A percentile compares a stretch with the other conserved stretches of the same genome.
These are phyloP conservation scores for Catocala nupta DNA, from an alignment of 2,888 invertebrate genomes.

Conservation along the genomic window DNA sequence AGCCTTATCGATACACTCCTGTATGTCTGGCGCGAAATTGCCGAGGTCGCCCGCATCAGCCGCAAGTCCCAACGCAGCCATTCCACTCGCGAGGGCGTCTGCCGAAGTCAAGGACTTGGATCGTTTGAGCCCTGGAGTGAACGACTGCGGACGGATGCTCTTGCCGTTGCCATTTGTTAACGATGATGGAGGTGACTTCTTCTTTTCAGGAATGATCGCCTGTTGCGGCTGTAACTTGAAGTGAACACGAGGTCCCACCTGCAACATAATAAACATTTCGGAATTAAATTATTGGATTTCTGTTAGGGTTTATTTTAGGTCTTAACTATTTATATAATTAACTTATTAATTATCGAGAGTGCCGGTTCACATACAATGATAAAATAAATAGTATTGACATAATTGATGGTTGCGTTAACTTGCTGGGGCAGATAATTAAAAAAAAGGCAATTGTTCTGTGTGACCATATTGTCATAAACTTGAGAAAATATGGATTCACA, in stretches of 20 bases:
- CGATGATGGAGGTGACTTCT: slow-evolving; percentile 79
- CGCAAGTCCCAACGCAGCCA: slow-evolving; percentile 90
- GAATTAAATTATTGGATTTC: not conserved
- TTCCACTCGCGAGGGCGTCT: slow-evolving; percentile 90
- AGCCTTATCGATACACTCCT: slow-evolving; percentile 91
- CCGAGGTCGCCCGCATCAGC: slow-evolving; percentile 92
- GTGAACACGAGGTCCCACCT: slow-evolving; percentile 88
- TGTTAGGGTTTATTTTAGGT: not conserved
- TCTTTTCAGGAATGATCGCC: slow-evolving; percentile 77
- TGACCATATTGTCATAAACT: not conserved
- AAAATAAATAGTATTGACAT: too few relatives aligned
- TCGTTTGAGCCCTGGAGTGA: slow-evolving; percentile 89
- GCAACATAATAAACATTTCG: slow-evolving; percentile 14
- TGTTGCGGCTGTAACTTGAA: slow-evolving; percentile 86
- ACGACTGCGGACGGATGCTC: slow-evolving; percentile 77
- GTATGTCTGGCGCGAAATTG: slow-evolving; percentile 91
- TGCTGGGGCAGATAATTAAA: too few relatives aligned
- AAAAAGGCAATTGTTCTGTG: too few relatives aligned
- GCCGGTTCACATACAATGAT: too few relatives aligned
- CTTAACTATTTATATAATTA: too few relatives aligned
- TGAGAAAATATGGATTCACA: not conserved
- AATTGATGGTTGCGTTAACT: too few relatives aligned
- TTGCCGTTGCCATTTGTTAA: slow-evolving; percentile 80
- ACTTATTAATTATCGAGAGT: too few relatives aligned
- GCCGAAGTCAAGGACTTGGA: slow-evolving; percentile 94